These are phyloP conservation scores for Riparia riparia DNA, from an alignment of 2,113 vertebrate genomes.

Conservation along the genomic window DNA sequence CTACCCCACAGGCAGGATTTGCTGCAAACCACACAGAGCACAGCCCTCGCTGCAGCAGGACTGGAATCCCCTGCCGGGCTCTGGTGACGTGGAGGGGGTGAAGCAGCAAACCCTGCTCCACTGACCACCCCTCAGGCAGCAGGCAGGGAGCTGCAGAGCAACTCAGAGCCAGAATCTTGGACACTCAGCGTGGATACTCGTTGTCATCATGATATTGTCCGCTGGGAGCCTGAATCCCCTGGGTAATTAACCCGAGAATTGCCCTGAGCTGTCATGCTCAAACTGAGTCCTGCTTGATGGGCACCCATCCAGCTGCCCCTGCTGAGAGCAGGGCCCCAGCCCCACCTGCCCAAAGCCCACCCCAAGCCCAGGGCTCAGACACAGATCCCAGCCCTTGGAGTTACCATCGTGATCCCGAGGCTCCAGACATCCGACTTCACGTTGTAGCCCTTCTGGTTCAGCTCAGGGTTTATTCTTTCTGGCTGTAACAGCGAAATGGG, in stretches of 20 bases:
- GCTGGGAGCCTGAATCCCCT: background rate
- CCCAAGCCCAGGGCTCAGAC: background rate
- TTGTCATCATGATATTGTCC: background rate
- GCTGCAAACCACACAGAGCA: background rate
- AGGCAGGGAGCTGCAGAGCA: background rate
- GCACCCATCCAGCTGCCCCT: background rate
- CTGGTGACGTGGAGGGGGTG: background rate
- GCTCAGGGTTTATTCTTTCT: slow-evolving; percentile 82
- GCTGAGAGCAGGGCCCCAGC: background rate
- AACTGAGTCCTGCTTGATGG: background rate
- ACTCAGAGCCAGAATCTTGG: background rate
- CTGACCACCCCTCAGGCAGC: background rate
- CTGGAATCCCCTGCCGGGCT: background rate
- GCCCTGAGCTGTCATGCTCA: background rate
- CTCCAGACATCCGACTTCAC: slow-evolving; percentile 85
- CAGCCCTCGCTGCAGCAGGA: background rate
- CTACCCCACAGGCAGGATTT: background rate
- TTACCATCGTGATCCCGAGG: slow-evolving; percentile 84
- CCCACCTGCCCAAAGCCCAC: background rate
- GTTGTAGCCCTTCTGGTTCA: slow-evolving; percentile 85
- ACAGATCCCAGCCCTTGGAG: background rate
- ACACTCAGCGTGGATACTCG: background rate
- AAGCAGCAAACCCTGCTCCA: background rate
- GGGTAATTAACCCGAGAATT: background rate
- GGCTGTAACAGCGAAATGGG: slow-evolving; percentile 67